Evolutionary conservation across 2,888 invertebrate species (phyloP), one percentile per base, ranked within the genome.

Genomic region (Clitarchus hookeri): DNA sequence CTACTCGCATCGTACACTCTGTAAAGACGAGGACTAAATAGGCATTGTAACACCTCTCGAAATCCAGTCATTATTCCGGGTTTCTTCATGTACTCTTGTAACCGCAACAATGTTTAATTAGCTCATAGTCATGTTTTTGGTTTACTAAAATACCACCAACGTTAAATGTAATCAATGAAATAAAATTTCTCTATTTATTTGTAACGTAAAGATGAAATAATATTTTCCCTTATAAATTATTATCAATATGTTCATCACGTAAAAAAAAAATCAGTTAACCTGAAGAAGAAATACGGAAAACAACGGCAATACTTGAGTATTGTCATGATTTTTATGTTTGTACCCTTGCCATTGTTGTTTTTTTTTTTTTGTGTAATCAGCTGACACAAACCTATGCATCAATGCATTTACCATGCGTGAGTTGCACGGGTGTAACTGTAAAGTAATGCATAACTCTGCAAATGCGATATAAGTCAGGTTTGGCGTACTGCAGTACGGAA

Each of bases 11-110:
- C 93, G 90, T 96, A 95, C 89, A 95, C 93, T 92, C 95, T 95
- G 89, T 94, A 95, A 54, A 97, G 92, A 89, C 94, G 94, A 23
- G 96, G 96, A 12, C 95, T 94, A 90, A 95, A 94, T 89, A 96
- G 91, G 90, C 95, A 96, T 89, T 94, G 93, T 93, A 93, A 94
- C 88, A 94, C 90, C 88, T 93, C 91, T 90, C 92, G 93, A 89
- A 95, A 90, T 84, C 91, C 90, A 87, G 91, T 91, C 91, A 92
- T 91, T 88, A 89, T 85, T 65, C 19, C 65, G 2, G 19, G 23
- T 65, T 65, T 65, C 2, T 65, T 23, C n/a, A 1, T 8, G 65
- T 65, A 48, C 16, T 23, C n/a, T 23, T 8, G 65, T 23, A 65
- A 6, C 8, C 19, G 65, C 65, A 65, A 65, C n/a, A 65, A n/a